A percentile compares a stretch with the other conserved stretches of the same genome.
Evolutionary conservation across 2,888 invertebrate genomes (phyloP).

Genomic region (Xanthorhoe spadicearia): DNA sequence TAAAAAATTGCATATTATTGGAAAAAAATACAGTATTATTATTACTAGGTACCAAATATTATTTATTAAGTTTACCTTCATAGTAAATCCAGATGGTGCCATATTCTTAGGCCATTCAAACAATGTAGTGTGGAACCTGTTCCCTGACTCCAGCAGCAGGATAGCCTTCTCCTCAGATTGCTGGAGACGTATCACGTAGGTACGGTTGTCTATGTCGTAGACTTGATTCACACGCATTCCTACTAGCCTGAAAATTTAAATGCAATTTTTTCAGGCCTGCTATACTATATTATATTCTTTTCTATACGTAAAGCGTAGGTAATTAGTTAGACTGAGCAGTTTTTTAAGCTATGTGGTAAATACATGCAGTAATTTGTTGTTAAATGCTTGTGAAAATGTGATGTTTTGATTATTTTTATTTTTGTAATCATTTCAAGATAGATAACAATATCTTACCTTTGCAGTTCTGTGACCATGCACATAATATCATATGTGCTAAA

Average conservation of each 20-base stretch:
- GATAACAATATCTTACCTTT: conserved; percentile 85
- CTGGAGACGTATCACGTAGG: conserved; percentile 95
- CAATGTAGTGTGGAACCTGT: conserved; percentile 95
- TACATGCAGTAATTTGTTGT: background rate
- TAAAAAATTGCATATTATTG: no score
- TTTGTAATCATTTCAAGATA: background rate
- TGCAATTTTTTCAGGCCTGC: background rate
- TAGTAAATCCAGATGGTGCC: conserved; percentile 97
- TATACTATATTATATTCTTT: background rate
- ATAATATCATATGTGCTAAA: conserved; percentile 97
- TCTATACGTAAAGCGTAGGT: background rate
- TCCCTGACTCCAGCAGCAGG: conserved; percentile 96
- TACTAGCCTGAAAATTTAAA: conserved; percentile 85
- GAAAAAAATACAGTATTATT: no score
- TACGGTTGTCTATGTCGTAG: conserved; percentile 98
- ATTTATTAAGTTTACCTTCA: conserved; percentile 89
- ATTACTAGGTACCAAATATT: no score
- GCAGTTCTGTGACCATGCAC: conserved; percentile 94
- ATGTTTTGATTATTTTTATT: conserved; percentile 1
- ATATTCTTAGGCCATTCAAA: conserved; percentile 99
- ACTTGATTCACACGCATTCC: conserved; percentile 98
- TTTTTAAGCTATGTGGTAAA: background rate
- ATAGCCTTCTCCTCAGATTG: conserved; percentile 94
- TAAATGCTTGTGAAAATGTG: background rate
- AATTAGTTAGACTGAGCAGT: background rate